phyloP scores from a whole-genome alignment of 2,888 invertebrate species.

The Xestia c-nigrum region DNA sequence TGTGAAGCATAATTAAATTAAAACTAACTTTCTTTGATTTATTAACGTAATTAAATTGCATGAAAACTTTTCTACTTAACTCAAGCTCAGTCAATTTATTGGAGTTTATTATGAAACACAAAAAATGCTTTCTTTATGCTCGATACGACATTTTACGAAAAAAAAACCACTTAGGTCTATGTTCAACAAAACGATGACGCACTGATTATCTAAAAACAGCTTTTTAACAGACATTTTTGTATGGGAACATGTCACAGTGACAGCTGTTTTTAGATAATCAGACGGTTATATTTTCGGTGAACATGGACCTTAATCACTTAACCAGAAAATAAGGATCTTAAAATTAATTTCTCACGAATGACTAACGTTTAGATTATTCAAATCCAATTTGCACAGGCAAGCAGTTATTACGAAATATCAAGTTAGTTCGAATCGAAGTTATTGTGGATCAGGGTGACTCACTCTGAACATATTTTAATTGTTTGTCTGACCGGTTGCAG shows the following conservation, averaged over 20 bases:
- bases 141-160: background rate
- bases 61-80: background rate
- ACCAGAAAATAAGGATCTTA: slow-evolving; percentile 5
- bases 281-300: too few relatives aligned
- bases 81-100: background rate
- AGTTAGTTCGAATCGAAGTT: slow-evolving; percentile 43
- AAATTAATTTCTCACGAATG: slow-evolving; percentile 42
- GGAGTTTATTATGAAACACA: background rate
- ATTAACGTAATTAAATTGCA: slow-evolving; percentile 1
- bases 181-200: too few relatives aligned
- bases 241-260: too few relatives aligned
- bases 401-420: slow-evolving; percentile 57
- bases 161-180: background rate
- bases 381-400: slow-evolving; percentile 47
- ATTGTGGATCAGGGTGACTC: slow-evolving; percentile 65
- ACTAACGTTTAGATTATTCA: slow-evolving; percentile 56
- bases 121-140: too few relatives aligned
- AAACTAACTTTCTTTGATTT: slow-evolving; percentile 13
- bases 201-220: too few relatives aligned
- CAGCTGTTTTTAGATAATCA: too few relatives aligned
- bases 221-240: too few relatives aligned
- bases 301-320: background rate
- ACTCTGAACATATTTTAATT: slow-evolving; percentile 69
- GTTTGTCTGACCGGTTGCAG: slow-evolving; percentile 54
- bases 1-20: slow-evolving; percentile 2